Base-by-base conservation (phyloP, 2,113 vertebrate species). In the Athene noctua region DNA sequence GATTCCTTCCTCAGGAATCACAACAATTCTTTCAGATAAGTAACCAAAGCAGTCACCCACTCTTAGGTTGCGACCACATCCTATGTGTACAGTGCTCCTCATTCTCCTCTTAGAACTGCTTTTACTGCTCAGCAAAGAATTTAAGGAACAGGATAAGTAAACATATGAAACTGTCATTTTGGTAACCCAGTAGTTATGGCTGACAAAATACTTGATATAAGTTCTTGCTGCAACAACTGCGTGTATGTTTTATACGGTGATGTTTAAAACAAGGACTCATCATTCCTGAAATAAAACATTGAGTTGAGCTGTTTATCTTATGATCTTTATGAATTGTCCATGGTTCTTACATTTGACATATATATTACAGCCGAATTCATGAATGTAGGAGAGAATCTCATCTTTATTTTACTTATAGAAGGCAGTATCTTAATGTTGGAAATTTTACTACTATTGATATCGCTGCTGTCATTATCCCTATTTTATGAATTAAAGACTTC, bases 181-280 rank as follows among this genome's bases (percentile, higher is more conserved):
- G 15, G 29, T 40, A 89, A 36, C 17, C 42, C 34, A 15, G 11
- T 36, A 66, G 21, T 70, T 82, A 79, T 15, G 38, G 5, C 47
- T 58, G 32, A 71, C 52, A 79, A 82, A 36, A 67, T 26, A 62
- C 5, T 38, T 70, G 29, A 32, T 34, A 13, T 13, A 17, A 30
- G 17, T 49, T 71, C 52, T 42, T 86, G 25, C 63, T 81, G 32
- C n/a, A 75, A 75, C 44, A 32, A 5, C 16, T 58, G 10, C 0
- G 1, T 23, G 19, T 36, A 78, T 0, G 15, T 78, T 87, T 81
- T 58, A 70, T 49, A 52, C 0, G 0, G 36, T 52, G 14, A 40
- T 74, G 12, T 66, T 90, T 78, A 91, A 86, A 77, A 47, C 14
- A 34, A 38, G 21, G 20, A 59, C 32, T 67, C 67, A 67, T 59